Evolutionary conservation across 2,888 invertebrate genomes (phyloP), one percentile per base, ranked within the genome.

Genomic region (Athripsodes cinereus): DNA sequence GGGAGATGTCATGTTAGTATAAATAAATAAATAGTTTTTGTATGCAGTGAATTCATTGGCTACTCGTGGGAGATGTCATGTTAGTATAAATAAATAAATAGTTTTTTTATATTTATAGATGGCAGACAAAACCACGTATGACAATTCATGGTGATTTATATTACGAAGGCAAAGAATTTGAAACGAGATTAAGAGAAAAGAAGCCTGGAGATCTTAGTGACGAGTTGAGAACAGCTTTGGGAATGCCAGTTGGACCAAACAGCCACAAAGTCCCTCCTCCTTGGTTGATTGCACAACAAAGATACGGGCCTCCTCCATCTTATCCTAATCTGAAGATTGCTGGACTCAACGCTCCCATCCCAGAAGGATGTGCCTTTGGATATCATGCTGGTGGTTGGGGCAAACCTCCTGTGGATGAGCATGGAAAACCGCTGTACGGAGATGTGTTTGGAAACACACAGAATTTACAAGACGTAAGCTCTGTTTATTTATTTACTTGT

Each of bases 361-460:
- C 99, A 0, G 98, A 97, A 61, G 88, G 89, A 1, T 98, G 97
- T 69, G 91, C 96, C 0, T 99, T 99, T 73, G 99, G 99, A 18
- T 99, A 99, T 74, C 98, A 99, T 76, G 97, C 98, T 1, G 99
- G 96, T 40, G 98, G 98, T 22, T 99, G 98, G 98, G 98, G 99
- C 60, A 99, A 99, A 72, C 99, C 99, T 11, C 99, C 99, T 0
- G 99, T 99, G 0, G 99, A 99, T 74, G 98, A 98, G 74, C 89
- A 88, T 62, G 99, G 99, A 35, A 91, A 96, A 71, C 99, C 99
- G 1, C 77, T 99, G 1, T 99, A 99, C 71, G 99, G 99, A 1
- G 99, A 99, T 74, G 99, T 99, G 2, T 99, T 99, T 70, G 98
- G 98, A 3, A 88, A 92, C 13, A 86, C 85, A 62, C 80, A 82